Evolutionary conservation across 1,140 invertebrate genomes (phyloP).

Genomic region (Zaprionus ghesquierei): DNA sequence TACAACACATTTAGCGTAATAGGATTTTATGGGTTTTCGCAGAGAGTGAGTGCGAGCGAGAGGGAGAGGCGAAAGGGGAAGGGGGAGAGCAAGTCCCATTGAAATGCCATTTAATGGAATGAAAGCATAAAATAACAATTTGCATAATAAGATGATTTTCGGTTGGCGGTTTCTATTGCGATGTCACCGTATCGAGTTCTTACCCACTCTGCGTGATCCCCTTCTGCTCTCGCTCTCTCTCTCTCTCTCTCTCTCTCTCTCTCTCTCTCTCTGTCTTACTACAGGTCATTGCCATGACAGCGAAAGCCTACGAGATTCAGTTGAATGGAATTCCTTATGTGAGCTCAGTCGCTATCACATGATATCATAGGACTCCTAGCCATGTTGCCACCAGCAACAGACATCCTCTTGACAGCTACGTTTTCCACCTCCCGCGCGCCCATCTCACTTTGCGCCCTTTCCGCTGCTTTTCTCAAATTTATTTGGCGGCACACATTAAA

Average conservation of each 20-base stretch:
- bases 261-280: neutral
- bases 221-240: neutral
- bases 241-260: neutral
- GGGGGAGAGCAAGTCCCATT: constrained; percentile 7
- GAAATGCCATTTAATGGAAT: constrained; percentile 46
- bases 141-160: constrained; percentile 75
- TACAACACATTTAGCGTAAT: constrained; percentile 55
- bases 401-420: constrained; percentile 8
- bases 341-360: constrained; percentile 18
- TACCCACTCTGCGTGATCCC: neutral
- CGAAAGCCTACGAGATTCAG: constrained; percentile 36
- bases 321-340: constrained; percentile 42
- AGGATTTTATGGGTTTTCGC: constrained; percentile 62
- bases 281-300: constrained; percentile 54
- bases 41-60: neutral
- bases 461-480: neutral
- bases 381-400: constrained; percentile 36
- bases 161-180: constrained; percentile 35
- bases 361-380: constrained; percentile 2
- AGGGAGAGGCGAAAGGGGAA: neutral
- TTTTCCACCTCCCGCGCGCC: neutral
- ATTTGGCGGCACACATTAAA: constrained; percentile 11
- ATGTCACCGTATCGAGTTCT: constrained; percentile 20
- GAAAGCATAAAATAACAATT: constrained; percentile 68
- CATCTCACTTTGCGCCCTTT: neutral